Evolutionary conservation across 2,888 invertebrate genomes (phyloP).

Genomic region (Ornithoptera alexandrae): DNA sequence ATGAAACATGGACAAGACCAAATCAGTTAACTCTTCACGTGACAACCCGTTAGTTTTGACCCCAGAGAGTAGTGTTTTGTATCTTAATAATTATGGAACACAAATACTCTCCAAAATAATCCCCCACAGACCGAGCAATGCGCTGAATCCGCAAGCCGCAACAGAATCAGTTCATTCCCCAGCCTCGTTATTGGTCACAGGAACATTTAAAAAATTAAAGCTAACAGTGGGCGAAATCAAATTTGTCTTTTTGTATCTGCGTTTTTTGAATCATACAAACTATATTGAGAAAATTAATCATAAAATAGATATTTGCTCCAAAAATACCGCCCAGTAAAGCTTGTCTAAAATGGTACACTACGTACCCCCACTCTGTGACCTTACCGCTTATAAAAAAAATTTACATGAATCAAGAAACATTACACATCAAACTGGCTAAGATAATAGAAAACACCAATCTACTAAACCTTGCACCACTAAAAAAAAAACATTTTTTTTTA

Average conservation of each 20-base stretch:
- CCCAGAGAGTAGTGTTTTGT: constrained; percentile 62
- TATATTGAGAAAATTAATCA: constrained; percentile 39
- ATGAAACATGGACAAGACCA: constrained; percentile 43
- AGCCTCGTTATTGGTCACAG: constrained; percentile 66
- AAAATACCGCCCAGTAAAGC: constrained; percentile 40
- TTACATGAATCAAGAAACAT: constrained; percentile 17
- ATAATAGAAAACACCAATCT: constrained; percentile 30
- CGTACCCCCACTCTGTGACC: constrained; percentile 45
- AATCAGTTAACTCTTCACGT: constrained; percentile 70
- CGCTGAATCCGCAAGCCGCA: constrained; percentile 63
- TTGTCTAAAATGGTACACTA: constrained; percentile 27
- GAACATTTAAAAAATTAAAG: constrained; percentile 36
- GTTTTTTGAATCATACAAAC: constrained; percentile 10
- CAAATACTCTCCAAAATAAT: constrained; percentile 53
- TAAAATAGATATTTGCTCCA: constrained; percentile 48
- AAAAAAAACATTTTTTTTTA: constrained; percentile 18
- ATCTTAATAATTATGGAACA: constrained; percentile 45
- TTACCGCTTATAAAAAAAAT: constrained; percentile 47
- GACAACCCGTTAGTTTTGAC: constrained; percentile 63
- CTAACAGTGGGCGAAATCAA: constrained; percentile 39
- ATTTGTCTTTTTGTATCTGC: constrained; percentile 27
- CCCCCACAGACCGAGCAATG: constrained; percentile 61
- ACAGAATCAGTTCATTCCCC: constrained; percentile 60
- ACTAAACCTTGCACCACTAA: constrained; percentile 18
- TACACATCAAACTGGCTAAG: constrained; percentile 36